Conservation (phyloP, 2,888 invertebrate species). For the Eristalis pertinax region DNA sequence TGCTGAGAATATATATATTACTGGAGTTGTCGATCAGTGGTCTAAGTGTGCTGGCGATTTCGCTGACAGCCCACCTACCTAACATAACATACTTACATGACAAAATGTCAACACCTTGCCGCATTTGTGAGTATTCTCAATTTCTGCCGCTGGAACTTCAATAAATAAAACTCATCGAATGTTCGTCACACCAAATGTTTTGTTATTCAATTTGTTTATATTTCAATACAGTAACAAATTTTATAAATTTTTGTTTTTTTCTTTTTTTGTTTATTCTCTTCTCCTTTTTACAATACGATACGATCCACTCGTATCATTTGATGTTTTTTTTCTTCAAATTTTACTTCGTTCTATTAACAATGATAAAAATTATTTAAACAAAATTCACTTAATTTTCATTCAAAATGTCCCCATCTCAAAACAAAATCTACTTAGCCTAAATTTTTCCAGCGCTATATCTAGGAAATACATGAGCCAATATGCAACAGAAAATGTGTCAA, state of each 20-base stretch:
- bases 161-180: constrained; percentile 14
- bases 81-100: too few relatives aligned
- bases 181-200: constrained; percentile 40
- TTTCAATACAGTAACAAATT: constrained; percentile 71
- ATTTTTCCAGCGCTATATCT: background rate
- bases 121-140: too few relatives aligned
- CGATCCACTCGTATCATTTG: background rate
- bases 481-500: background rate
- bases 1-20: too few relatives aligned
- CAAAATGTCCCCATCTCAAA: background rate
- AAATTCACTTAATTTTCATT: background rate
- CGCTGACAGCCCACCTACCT: too few relatives aligned
- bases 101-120: too few relatives aligned
- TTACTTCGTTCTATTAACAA: constrained; percentile 36
- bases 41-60: too few relatives aligned
- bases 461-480: background rate
- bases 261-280: constrained; percentile 23
- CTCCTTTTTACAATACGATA: constrained; percentile 46
- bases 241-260: constrained; percentile 13
- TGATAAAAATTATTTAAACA: constrained; percentile 18
- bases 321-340: background rate
- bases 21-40: too few relatives aligned
- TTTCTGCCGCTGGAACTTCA: too few relatives aligned
- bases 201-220: constrained; percentile 61
- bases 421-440: constrained; percentile 6